Percentiles rank a stretch among this genome's conserved stretches.
Evolutionary conservation across 1,140 invertebrate species (phyloP).

Genomic region (Galleria mellonella): DNA sequence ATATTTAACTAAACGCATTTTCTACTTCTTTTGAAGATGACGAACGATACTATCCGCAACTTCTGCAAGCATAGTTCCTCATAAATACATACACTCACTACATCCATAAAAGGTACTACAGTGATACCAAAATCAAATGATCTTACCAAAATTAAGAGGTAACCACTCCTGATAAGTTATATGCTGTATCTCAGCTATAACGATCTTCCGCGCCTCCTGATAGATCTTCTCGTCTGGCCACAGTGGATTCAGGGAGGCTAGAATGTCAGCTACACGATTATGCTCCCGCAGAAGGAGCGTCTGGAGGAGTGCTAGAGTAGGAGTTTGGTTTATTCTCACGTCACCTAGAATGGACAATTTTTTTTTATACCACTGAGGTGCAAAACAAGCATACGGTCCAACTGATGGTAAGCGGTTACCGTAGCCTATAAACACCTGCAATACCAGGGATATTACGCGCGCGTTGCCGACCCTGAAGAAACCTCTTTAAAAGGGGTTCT

Average conservation of each 20-base stretch:
- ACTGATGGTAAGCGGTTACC: too few species aligned
- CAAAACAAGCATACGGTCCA: too few species aligned
- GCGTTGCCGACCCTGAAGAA: too few species aligned
- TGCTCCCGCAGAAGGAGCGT: constrained; percentile 76
- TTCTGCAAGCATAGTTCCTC: too few species aligned
- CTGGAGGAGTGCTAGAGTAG: constrained; percentile 79
- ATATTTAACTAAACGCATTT: too few species aligned
- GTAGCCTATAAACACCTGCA: too few species aligned
- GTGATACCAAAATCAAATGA: too few species aligned
- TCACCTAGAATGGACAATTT: constrained; percentile 74
- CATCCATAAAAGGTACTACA: not conserved
- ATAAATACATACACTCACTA: not conserved
- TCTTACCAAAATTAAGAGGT: constrained; percentile 76
- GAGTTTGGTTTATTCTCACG: constrained; percentile 82
- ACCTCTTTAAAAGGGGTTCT: too few species aligned
- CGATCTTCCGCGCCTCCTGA: constrained; percentile 85
- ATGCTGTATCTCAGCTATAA: constrained; percentile 89
- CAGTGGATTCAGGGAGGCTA: constrained; percentile 76
- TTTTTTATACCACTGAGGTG: too few species aligned
- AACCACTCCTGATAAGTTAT: constrained; percentile 82
- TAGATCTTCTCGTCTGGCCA: constrained; percentile 86
- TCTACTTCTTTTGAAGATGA: too few species aligned
- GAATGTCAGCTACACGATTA: constrained; percentile 82
- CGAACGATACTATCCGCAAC: too few species aligned
- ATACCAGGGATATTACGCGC: too few species aligned